phyloP scores from a whole-genome alignment of 2,888 invertebrate genomes.

The Cephus pulcher region DNA sequence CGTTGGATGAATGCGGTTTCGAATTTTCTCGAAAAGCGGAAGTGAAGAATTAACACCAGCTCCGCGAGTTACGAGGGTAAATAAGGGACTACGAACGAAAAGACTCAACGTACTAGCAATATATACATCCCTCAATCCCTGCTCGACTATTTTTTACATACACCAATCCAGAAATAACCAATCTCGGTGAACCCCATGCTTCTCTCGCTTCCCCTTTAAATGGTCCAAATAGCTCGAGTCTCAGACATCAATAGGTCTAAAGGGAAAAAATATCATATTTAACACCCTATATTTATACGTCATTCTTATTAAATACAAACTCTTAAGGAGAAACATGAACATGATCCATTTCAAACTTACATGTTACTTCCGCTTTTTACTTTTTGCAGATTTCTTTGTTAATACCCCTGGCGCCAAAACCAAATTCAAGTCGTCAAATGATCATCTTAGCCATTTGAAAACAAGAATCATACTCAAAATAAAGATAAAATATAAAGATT shows the following conservation, averaged over 20 bases:
- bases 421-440: not conserved
- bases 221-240: not conserved
- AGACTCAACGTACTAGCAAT: not conserved
- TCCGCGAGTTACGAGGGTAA: not conserved
- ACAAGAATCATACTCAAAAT: not conserved
- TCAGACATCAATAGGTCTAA: not conserved
- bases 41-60: constrained; percentile 3
- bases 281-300: not conserved
- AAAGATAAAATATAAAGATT: not conserved
- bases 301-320: not conserved
- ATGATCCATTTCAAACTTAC: not conserved
- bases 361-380: too few species aligned
- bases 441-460: not conserved
- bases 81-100: not conserved
- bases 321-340: not conserved
- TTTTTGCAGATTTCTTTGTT: too few species aligned
- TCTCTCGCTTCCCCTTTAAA: not conserved
- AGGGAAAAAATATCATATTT: not conserved
- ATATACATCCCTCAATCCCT: not conserved
- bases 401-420: not conserved
- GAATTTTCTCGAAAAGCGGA: not conserved
- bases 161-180: constrained; percentile 1
- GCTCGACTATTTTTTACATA: not conserved
- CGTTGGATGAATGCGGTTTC: not conserved
- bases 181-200: not conserved